Conservation (phyloP, 2,888 invertebrate species). For the Parascotia fuliginaria region DNA sequence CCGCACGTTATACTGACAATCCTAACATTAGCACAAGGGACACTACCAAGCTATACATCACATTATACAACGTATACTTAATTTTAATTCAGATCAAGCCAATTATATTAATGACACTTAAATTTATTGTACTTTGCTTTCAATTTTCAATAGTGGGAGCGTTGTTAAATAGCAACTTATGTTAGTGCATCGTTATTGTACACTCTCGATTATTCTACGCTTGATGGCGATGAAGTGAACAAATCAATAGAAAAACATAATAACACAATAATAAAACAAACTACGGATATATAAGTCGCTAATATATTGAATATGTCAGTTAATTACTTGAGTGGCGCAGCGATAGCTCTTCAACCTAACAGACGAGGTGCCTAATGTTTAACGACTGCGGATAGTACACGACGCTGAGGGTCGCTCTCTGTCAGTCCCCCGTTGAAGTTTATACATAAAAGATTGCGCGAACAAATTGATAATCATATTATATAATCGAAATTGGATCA, state of each 20-base stretch:
- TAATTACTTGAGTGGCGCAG: no score
- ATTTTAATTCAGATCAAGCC: no score
- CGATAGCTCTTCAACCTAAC: constrained; percentile 55
- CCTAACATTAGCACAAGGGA: constrained; percentile 4
- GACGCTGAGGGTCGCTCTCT: neutral
- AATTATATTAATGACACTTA: neutral
- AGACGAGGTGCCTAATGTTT: neutral
- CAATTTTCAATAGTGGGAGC: neutral
- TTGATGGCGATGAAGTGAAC: constrained; percentile 46
- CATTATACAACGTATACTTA: neutral
- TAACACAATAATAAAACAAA: constrained; percentile 26
- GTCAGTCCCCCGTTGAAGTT: constrained; percentile 5
- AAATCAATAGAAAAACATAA: constrained; percentile 41
- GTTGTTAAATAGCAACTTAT: neutral
- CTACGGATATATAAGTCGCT: constrained; percentile 4
- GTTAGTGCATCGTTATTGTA: constrained; percentile 7
- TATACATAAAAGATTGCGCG: constrained; percentile 10
- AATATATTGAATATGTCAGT: neutral
- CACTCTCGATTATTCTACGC: constrained; percentile 18
- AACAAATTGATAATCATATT: neutral
- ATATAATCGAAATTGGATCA: constrained; percentile 45
- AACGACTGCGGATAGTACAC: neutral
- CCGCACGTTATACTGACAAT: constrained; percentile 43
- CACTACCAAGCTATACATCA: neutral
- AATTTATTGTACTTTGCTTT: neutral